A percentile compares a stretch with the other conserved stretches of the same genome.
Evolutionary conservation across 2,113 vertebrate genomes (phyloP).

Genomic region (Sclerurus mexicanus): DNA sequence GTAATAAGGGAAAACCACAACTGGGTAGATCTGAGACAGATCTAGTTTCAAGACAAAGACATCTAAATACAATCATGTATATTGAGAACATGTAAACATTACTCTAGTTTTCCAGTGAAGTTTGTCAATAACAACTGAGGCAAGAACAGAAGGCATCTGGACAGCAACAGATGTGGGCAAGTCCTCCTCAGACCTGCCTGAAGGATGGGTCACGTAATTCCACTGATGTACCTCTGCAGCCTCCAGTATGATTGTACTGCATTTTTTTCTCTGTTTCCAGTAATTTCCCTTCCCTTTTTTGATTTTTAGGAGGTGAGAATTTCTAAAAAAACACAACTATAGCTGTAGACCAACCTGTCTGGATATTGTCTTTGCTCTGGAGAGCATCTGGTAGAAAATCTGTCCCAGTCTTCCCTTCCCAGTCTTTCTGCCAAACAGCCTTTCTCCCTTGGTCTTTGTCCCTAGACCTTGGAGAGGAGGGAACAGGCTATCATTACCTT

Average conservation of each 20-base stretch:
- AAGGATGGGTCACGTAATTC: neutral
- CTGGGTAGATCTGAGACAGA: neutral
- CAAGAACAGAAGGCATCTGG: neutral
- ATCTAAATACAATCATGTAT: neutral
- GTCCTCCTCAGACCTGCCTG: neutral
- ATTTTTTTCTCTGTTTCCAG: neutral
- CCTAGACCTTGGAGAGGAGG: neutral
- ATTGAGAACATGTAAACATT: neutral
- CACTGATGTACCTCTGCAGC: neutral
- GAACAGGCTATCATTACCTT: neutral
- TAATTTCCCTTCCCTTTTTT: neutral
- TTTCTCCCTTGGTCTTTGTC: neutral
- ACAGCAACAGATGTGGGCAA: accelerated
- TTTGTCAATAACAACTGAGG: neutral
- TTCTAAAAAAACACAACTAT: neutral
- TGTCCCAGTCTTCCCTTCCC: neutral
- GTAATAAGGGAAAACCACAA: neutral
- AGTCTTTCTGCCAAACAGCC: neutral
- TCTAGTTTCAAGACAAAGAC: neutral
- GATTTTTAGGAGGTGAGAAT: neutral
- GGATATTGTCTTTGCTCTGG: neutral
- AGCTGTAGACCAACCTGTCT: neutral
- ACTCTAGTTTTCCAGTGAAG: neutral
- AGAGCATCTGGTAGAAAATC: neutral
- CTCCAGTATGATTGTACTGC: neutral